These are phyloP conservation scores for Tonatia bakeri DNA, from an alignment of 2,113 vertebrate genomes.

Conservation along the genomic window DNA sequence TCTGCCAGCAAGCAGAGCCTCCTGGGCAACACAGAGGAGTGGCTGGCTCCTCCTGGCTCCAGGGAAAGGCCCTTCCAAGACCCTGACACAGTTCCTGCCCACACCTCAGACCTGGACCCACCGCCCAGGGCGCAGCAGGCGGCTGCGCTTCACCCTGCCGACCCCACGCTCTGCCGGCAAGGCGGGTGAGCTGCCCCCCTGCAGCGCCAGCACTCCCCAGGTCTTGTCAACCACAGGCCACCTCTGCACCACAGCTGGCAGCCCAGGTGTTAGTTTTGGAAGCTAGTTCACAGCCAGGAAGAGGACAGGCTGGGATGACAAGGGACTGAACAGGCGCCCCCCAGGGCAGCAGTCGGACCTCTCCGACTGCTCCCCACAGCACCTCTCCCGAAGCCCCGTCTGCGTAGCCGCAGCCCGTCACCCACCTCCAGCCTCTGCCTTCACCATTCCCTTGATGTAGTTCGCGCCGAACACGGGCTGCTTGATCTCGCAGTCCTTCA, in stretches of 20 bases:
- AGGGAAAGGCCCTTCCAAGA: neutral
- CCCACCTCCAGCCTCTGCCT: conserved; percentile 91
- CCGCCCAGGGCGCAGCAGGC: no score
- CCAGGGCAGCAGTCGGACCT: neutral
- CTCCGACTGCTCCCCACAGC: no score
- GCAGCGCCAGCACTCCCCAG: neutral
- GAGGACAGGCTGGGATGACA: neutral
- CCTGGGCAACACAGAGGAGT: neutral
- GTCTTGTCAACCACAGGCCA: neutral
- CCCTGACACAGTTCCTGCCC: neutral
- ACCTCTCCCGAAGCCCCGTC: neutral
- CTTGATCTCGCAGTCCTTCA: conserved; percentile 97
- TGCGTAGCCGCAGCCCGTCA: neutral
- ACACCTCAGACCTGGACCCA: neutral
- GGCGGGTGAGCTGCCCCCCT: neutral
- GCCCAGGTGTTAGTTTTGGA: neutral
- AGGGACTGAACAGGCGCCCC: neutral
- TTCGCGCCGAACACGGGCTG: conserved; percentile 97
- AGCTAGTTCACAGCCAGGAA: neutral
- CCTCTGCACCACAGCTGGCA: neutral
- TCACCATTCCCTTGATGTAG: conserved; percentile 92
- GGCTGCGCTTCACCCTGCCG: neutral
- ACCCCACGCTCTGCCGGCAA: neutral
- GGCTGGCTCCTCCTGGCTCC: neutral
- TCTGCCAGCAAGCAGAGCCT: neutral